Base-by-base conservation (phyloP, 2,797 vertebrate species). In the Vireo griseus region DNA sequence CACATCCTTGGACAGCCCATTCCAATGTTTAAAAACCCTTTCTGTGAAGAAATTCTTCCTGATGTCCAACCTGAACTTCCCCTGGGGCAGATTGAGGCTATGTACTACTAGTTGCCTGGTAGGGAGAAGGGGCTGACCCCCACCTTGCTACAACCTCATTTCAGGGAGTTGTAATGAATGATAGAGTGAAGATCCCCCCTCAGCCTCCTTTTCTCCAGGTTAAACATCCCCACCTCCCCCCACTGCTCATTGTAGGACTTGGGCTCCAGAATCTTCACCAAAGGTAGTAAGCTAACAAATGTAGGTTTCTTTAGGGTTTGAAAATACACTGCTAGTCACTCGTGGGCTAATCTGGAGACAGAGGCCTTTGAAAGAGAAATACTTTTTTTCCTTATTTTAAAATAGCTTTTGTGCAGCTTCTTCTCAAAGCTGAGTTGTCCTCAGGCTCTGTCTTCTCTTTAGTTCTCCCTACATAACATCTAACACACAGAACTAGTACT, bases 261-360 rank as follows among this genome's bases (percentile, higher is more conserved):
- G 11, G 21, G 21, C 52, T 52, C 52, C 31, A 61, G 15, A 47
- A 26, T 20, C 28, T 69, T 55, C 26, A 28, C n/a, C 12, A 40
- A 55, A 62, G 9, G 15, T 35, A 55, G 20, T 26, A 91, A 82
- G 26, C 24, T 74, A 92, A 62, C 24, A 33, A 61, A 42, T 16
- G 6, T 55, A 16, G 6, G 55, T 63, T 81, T 40, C 18, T 50
- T 37, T 44, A 58, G 28, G 14, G 6, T 37, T 47, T 51, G 50
- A 35, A 45, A 84, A 45, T 17, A 11, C 10, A 5, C 21, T 51
- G 14, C 11, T 52, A 18, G 45, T 65, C 28, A 22, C 10, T 6
- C 0, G 0, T 1, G 0, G 8, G 18, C 13, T 40, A 13, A 50
- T 86, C 24, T 48, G 28, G 16, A 73, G 33, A 67, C 40, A 67